Evolutionary conservation across 1,140 invertebrate species (phyloP).

Genomic region (Lerema accius): DNA sequence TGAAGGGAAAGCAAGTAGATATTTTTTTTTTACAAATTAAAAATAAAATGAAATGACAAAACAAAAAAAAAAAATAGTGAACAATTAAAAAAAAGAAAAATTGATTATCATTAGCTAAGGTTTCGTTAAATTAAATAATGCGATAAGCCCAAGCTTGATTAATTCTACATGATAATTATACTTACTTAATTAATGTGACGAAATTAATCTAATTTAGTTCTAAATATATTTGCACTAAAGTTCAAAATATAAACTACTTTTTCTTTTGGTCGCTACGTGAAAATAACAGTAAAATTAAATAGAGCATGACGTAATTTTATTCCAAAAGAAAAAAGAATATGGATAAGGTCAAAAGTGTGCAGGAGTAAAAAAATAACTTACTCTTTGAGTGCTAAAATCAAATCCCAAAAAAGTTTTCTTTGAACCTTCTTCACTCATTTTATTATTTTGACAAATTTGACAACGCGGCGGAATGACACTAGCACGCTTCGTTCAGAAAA

Average conservation of each 20-base stretch:
- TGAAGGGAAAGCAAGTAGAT: too few species aligned
- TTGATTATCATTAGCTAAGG: background rate
- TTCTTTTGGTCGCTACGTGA: background rate
- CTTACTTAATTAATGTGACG: background rate
- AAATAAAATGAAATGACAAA: too few species aligned
- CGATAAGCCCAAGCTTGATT: too few species aligned
- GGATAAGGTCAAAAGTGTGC: too few species aligned
- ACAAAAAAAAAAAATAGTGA: too few species aligned
- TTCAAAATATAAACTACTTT: slow-evolving; percentile 5
- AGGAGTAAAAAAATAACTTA: slow-evolving; percentile 65
- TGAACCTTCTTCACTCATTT: slow-evolving; percentile 67
- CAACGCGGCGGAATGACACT: slow-evolving; percentile 47
- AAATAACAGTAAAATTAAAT: slow-evolving; percentile 19
- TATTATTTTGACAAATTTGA: slow-evolving; percentile 57
- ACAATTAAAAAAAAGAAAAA: slow-evolving; percentile 1
- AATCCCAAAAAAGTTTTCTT: slow-evolving; percentile 87
- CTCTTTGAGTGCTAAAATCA: slow-evolving; percentile 93
- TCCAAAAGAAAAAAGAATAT: slow-evolving; percentile 6
- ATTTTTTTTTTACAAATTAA: too few species aligned
- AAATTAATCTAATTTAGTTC: background rate
- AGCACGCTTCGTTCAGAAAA: slow-evolving; percentile 58
- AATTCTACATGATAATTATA: too few species aligned
- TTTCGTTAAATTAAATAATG: background rate
- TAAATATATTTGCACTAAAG: background rate
- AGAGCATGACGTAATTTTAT: slow-evolving; percentile 4